Evolutionary conservation across 2,888 invertebrate genomes (phyloP).

Genomic region (Conomelus anceps): DNA sequence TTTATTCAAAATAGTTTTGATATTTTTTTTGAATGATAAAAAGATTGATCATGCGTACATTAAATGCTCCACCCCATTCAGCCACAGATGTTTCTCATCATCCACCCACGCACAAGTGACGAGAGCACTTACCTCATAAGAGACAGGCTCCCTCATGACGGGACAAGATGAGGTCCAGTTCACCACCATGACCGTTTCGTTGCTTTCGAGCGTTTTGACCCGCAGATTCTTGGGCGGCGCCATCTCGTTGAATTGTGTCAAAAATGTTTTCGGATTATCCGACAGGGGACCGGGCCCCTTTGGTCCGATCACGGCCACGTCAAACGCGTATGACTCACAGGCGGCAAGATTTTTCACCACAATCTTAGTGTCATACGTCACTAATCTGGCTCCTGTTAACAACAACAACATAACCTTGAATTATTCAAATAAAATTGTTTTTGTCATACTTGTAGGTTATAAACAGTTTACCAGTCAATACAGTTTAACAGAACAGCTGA

Average conservation of each 20-base stretch:
- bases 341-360: slow-evolving; percentile 57
- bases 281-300: slow-evolving; percentile 58
- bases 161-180: slow-evolving; percentile 68
- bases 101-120: too few species aligned
- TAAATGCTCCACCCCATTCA: not conserved
- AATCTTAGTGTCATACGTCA: slow-evolving; percentile 50
- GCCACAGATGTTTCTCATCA: too few species aligned
- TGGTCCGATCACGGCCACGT: slow-evolving; percentile 58
- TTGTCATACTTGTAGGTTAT: too few species aligned
- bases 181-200: slow-evolving; percentile 48
- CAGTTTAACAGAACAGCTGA: too few species aligned
- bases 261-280: slow-evolving; percentile 46
- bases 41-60: not conserved
- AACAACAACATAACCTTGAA: slow-evolving; percentile 21
- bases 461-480: too few species aligned
- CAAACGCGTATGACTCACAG: slow-evolving; percentile 67
- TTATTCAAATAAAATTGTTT: slow-evolving; percentile 11
- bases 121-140: slow-evolving; percentile 53
- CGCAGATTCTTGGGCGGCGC: slow-evolving; percentile 63
- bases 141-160: slow-evolving; percentile 43
- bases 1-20: too few species aligned
- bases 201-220: slow-evolving; percentile 40
- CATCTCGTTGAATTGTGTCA: slow-evolving; percentile 55
- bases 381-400: slow-evolving; percentile 44
- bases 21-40: too few species aligned